phyloP scores from a whole-genome alignment of 2,888 invertebrate species.

The Trachelus troglodyta region DNA sequence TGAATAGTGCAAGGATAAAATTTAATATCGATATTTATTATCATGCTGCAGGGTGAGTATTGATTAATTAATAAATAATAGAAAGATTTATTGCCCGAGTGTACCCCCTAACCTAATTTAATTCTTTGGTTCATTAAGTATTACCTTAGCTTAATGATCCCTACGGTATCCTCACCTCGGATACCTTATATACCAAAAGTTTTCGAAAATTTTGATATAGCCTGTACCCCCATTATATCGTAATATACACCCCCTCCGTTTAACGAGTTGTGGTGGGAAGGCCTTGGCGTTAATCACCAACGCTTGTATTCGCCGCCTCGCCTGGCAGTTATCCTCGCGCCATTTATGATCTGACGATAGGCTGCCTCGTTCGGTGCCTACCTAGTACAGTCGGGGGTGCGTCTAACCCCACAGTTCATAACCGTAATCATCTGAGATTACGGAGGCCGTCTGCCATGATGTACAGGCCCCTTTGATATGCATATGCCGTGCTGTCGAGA shows the following conservation, averaged over 20 bases:
- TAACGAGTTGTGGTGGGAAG: conserved; percentile 26
- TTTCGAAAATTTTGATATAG: conserved; percentile 14
- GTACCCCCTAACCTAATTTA: no score
- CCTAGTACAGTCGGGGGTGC: conserved; percentile 6
- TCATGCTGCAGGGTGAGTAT: no score
- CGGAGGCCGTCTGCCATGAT: conserved; percentile 20
- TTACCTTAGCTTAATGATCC: no score
- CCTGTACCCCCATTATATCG: conserved; percentile 22
- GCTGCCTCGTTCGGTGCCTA: conserved; percentile 12
- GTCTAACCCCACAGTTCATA: conserved; percentile 26
- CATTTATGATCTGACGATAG: conserved; percentile 34
- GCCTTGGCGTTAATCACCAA: conserved; percentile 30
- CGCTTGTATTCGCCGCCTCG: conserved; percentile 24
- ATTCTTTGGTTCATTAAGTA: no score
- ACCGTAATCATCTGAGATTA: conserved; percentile 33
- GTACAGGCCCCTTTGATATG: conserved; percentile 19
- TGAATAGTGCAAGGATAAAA: no score
- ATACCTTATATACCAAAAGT: neutral
- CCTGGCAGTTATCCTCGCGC: conserved; percentile 31
- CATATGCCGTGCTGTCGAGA: conserved; percentile 12
- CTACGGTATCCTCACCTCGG: no score
- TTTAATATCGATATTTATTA: no score
- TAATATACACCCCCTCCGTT: conserved; percentile 24
- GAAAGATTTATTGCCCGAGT: no score
- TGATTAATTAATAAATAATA: no score